phyloP scores from a whole-genome alignment of 2,888 invertebrate genomes.

The Tricholauxania praeusta region DNA sequence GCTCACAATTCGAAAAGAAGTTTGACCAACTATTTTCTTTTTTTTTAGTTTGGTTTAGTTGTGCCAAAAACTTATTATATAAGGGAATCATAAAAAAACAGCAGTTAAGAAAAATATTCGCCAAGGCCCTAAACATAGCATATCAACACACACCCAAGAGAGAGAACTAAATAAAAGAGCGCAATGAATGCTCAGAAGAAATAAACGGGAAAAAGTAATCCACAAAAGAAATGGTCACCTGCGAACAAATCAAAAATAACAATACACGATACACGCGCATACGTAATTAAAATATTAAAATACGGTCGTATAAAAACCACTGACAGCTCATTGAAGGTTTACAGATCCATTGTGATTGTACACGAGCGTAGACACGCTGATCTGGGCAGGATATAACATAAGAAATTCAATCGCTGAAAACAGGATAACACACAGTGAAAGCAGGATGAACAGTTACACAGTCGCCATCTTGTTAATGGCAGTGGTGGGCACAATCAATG shows the following conservation, averaged over 20 bases:
- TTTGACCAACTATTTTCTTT: no score
- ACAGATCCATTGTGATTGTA: slow-evolving; percentile 65
- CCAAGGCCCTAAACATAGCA: no score
- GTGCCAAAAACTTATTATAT: no score
- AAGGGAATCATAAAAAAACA: neutral
- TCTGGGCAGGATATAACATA: slow-evolving; percentile 1
- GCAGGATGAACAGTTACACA: slow-evolving; percentile 58
- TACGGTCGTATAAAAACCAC: slow-evolving; percentile 67
- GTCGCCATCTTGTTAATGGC: slow-evolving; percentile 53
- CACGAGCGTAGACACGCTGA: slow-evolving; percentile 55
- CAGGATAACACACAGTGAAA: slow-evolving; percentile 39
- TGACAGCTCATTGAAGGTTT: slow-evolving; percentile 58
- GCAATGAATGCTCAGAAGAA: neutral
- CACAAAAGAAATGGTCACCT: no score
- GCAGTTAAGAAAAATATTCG: neutral
- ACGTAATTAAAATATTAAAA: slow-evolving; percentile 59
- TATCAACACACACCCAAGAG: no score
- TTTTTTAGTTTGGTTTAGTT: no score
- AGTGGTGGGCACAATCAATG: slow-evolving; percentile 70
- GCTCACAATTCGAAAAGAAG: no score
- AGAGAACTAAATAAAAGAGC: no score
- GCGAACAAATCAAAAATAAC: slow-evolving; percentile 47
- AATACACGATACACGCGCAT: neutral
- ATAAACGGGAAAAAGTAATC: no score
- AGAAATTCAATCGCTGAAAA: slow-evolving; percentile 30